phyloP scores from a whole-genome alignment of 1,140 invertebrate species.

The Euwallacea similis region DNA sequence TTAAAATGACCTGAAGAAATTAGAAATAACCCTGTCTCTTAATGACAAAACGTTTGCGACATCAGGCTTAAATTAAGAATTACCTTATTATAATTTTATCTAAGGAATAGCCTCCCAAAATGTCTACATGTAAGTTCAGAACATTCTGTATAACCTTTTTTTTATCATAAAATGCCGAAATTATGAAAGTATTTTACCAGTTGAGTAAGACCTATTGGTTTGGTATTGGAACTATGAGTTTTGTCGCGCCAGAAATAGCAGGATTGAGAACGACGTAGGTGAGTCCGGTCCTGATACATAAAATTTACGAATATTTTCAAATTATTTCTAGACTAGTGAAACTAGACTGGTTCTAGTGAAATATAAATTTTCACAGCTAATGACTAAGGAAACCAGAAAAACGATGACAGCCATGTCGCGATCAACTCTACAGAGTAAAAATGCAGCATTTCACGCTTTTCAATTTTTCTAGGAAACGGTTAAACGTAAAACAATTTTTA shows the following conservation, averaged over 20 bases:
- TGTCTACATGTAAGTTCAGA: not conserved
- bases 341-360: not conserved
- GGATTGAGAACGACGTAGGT: not conserved
- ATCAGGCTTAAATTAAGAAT: too few relatives aligned
- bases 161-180: not conserved
- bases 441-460: too few relatives aligned
- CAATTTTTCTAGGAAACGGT: too few relatives aligned
- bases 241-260: not conserved
- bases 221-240: not conserved
- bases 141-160: not conserved
- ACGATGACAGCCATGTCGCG: too few relatives aligned
- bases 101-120: not conserved
- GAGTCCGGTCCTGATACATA: not conserved
- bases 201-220: not conserved
- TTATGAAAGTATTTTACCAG: not conserved
- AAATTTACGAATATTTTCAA: not conserved
- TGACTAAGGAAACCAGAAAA: not conserved
- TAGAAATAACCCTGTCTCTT: too few relatives aligned
- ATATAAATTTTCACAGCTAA: not conserved
- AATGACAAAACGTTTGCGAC: too few relatives aligned
- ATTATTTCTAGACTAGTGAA: conserved; percentile 6
- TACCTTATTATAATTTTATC: not conserved
- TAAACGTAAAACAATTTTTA: too few relatives aligned
- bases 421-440: too few relatives aligned
- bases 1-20: too few relatives aligned